Evolutionary conservation across 1,140 invertebrate genomes (phyloP).

Genomic region (Phortica variegata): DNA sequence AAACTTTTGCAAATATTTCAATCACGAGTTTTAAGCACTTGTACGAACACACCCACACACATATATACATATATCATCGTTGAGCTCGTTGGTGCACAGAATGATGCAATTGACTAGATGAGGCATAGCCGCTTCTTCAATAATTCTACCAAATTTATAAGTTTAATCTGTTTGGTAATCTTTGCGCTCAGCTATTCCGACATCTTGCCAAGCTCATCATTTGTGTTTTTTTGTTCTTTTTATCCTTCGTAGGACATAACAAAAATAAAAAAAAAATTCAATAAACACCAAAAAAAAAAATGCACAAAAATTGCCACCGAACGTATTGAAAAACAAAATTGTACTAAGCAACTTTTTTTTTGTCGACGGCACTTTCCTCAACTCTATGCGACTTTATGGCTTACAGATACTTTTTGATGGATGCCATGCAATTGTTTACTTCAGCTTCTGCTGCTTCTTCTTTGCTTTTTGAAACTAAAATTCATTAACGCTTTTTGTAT

Average conservation of each 20-base stretch:
- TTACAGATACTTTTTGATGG: too few species aligned
- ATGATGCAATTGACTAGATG: constrained; percentile 55
- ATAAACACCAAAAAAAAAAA: neutral
- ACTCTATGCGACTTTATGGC: too few species aligned
- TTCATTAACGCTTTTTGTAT: constrained; percentile 45
- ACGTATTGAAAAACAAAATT: constrained; percentile 30
- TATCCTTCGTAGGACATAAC: constrained; percentile 1
- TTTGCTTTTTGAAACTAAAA: constrained; percentile 24
- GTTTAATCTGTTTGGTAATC: constrained; percentile 7
- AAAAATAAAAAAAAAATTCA: constrained; percentile 12
- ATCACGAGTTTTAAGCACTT: constrained; percentile 12
- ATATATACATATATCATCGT: too few species aligned
- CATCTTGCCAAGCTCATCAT: constrained; percentile 56
- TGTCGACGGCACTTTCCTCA: too few species aligned
- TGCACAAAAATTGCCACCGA: constrained; percentile 30
- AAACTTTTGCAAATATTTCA: constrained; percentile 1
- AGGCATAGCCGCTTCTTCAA: constrained; percentile 51
- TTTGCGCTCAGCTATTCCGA: constrained; percentile 55
- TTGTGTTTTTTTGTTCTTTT: constrained; percentile 19
- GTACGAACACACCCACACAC: too few species aligned
- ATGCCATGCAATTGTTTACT: neutral
- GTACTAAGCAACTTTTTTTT: neutral
- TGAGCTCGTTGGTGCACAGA: constrained; percentile 22
- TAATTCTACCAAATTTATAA: constrained; percentile 31
- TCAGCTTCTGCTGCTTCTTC: neutral